phyloP scores from a whole-genome alignment of 2,888 invertebrate genomes.

The Tetragnatha montana region DNA sequence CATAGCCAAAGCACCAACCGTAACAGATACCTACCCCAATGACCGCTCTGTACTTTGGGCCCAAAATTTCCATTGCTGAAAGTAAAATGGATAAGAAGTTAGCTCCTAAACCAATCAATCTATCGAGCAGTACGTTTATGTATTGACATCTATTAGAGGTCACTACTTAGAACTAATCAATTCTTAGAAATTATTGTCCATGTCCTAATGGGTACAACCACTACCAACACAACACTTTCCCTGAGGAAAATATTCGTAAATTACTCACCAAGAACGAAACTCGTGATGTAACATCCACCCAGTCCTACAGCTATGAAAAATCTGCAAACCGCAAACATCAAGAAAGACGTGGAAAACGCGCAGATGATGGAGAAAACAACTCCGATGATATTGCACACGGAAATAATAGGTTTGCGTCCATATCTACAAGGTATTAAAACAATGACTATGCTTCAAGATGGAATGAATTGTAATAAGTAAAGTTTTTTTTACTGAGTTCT shows the following conservation, averaged over 20 bases:
- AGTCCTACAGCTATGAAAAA: conserved; percentile 51
- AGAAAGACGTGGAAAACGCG: conserved; percentile 31
- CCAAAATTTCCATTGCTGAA: conserved; percentile 88
- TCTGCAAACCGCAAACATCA: conserved; percentile 25
- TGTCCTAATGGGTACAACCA: neutral
- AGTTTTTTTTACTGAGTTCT: no score
- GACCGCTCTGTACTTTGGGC: conserved; percentile 85
- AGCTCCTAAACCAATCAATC: no score
- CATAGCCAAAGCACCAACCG: conserved; percentile 86
- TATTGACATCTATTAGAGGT: no score
- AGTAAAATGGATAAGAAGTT: neutral
- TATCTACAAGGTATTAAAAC: conserved; percentile 41
- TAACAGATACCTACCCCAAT: conserved; percentile 88
- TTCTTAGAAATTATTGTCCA: neutral
- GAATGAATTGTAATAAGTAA: no score
- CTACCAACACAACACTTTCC: no score
- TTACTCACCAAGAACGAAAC: conserved; percentile 42
- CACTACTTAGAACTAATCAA: neutral
- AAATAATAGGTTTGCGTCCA: conserved; percentile 68
- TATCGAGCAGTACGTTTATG: no score
- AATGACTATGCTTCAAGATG: no score
- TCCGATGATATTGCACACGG: conserved; percentile 49
- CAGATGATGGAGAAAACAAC: conserved; percentile 53
- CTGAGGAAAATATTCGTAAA: neutral
- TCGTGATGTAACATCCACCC: conserved; percentile 1